Percentiles rank a stretch among this genome's conserved stretches.
phyloP scores from a whole-genome alignment of 64 coral and sea anemone species.

The Actinia equina region DNA sequence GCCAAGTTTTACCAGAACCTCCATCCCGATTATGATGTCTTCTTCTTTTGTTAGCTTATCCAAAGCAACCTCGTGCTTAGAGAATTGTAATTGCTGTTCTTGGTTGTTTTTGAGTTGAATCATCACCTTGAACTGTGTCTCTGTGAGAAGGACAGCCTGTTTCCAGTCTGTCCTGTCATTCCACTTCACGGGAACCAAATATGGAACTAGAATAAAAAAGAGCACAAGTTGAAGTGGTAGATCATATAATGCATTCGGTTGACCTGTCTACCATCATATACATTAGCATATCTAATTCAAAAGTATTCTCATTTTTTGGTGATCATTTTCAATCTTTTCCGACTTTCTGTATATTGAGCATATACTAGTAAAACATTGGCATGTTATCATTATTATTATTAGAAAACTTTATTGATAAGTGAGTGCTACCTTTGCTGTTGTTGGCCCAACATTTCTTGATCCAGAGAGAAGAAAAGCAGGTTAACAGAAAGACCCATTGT shows the following conservation, averaged over 20 bases:
- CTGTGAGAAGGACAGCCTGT: not conserved
- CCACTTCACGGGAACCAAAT: conserved; percentile 2
- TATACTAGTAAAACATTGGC: too few relatives aligned
- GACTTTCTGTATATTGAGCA: too few relatives aligned
- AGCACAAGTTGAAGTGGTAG: not conserved
- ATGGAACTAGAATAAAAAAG: not conserved
- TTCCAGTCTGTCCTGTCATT: conserved; percentile 14
- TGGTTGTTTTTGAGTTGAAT: not conserved
- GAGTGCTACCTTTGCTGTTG: not conserved
- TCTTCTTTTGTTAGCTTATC: not conserved
- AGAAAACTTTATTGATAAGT: not conserved
- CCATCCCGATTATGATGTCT: conserved; percentile 8
- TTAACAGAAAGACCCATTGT: not conserved
- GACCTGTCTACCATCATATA: too few relatives aligned
- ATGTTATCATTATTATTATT: not conserved
- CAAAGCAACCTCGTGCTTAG: conserved; percentile 13
- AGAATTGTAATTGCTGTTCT: not conserved
- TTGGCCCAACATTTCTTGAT: not conserved
- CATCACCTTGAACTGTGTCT: not conserved
- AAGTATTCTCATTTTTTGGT: too few relatives aligned
- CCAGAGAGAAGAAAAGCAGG: not conserved
- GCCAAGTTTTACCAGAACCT: not conserved
- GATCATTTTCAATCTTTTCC: too few relatives aligned
- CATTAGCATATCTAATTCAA: too few relatives aligned
- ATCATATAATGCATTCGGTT: too few relatives aligned